Evolutionary conservation across 2,888 invertebrate species (phyloP), one percentile per base, ranked within the genome.

Genomic region (Eupithecia exiguata): DNA sequence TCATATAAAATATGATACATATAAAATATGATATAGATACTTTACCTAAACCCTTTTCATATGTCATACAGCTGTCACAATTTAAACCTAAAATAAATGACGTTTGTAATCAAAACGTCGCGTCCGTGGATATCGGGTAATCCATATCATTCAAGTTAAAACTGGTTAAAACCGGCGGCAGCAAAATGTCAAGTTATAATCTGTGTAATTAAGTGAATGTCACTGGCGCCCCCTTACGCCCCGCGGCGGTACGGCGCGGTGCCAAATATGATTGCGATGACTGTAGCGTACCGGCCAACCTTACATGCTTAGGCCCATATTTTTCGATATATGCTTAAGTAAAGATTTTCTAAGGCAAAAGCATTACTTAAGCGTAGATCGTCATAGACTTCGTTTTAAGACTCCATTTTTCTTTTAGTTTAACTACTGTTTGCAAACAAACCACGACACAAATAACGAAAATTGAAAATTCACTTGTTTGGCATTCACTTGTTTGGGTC

Each of bases 201-300:
- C 94, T 93, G 89, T 82, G 92, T 93, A 94, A 94, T 94, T 94
- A 94, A 93, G 92, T 94, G 90, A 91, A 87, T 88, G 94, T 92
- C 94, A 91, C 84, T 75, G 79, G 79, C 79, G 62, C 81, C 76
- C 77, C 70, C 63, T 68, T 35, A 16, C 62, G 40, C 21, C 66
- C 66, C 36, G 63, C 63, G 63, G 63, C n/a, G 30, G 25, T 61
- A n/a, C 21, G 21, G 53, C 5, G 14, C 30, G 61, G 14, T 30
- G 58, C 30, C 49, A n/a, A 53, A 53, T 10, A 53, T 53, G 49
- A 65, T 65, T 65, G 63, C 30, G 38, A 35, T 35, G 62, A 62
- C 35, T 65, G 63, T 65, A 65, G 10, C 18, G 10, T 21, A 21
- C 49, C 21, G 21, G 21, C 49, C 10, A 10, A 21, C 18, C 18